Conservation (phyloP, 2,797 vertebrate species). For the Cossypha heuglini region DNA sequence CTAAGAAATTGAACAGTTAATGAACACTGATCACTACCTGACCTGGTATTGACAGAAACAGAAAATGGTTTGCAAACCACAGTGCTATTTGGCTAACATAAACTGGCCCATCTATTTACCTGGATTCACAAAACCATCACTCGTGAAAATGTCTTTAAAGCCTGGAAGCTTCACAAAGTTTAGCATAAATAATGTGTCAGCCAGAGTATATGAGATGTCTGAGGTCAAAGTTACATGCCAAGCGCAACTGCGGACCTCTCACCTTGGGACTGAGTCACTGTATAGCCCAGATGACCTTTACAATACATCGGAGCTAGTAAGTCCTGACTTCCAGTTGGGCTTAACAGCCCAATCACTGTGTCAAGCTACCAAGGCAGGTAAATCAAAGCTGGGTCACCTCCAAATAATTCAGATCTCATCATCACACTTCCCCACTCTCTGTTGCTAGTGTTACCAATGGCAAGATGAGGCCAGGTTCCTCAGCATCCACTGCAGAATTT, state of each 20-base stretch:
- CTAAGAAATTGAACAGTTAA: neutral
- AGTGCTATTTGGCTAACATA: neutral
- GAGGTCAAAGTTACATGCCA: neutral
- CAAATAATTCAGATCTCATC: neutral
- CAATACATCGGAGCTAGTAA: neutral
- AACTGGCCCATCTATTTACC: neutral
- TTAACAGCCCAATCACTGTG: neutral
- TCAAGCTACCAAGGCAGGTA: neutral
- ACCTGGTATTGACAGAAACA: neutral
- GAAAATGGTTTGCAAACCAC: neutral
- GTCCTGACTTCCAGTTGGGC: neutral
- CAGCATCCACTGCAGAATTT: neutral
- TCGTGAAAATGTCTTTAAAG: neutral
- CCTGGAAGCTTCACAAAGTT: neutral
- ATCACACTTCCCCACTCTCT: neutral
- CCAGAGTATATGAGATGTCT: neutral
- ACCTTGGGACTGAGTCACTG: neutral
- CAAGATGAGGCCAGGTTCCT: neutral
- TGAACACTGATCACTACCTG: neutral
- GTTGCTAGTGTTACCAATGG: neutral
- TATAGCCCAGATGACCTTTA: neutral
- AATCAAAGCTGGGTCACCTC: neutral
- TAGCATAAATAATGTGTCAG: neutral
- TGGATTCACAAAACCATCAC: neutral
- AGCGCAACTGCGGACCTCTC: neutral